Base-by-base conservation (phyloP, 2,797 vertebrate species). In the Austrolebias charrua region DNA sequence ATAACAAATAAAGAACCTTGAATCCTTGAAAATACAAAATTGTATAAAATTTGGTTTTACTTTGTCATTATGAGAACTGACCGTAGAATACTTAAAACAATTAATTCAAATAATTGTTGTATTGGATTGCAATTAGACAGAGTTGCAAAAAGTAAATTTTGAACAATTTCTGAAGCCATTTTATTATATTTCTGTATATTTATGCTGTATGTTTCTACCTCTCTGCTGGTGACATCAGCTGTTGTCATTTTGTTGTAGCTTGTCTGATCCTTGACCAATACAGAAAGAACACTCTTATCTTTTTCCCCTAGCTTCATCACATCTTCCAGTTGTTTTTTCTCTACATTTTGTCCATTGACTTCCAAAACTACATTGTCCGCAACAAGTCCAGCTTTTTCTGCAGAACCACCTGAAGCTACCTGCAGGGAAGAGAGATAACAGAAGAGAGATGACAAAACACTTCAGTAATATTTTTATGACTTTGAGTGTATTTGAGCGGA, bases 321-420 rank as follows among this genome's bases (percentile, higher is more conserved):
- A 10, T 93, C 90, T 31, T 86, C 87, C 63, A 91, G 68, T 73
- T 38, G 52, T 69, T 89, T 81, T 14, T 83, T 72, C 48, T 87
- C 89, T 73, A 94, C 85, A 43, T 92, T 88, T 60, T 78, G 58
- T 65, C 93, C 92, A 2, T 94, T 94, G 51, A 94, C 86, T 69
- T 94, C 92, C 33, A 94, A 70, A 62, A 94, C 45, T n/a, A 88
- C 54, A 9, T 95, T 92, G 55, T 91, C 92, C 10, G 60, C 79
- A 58, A 65, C 66, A 20, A 94, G 86, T 20, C 92, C 94, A 3
- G 90, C 90, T 51, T 5, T 87, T 49, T 90, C 80, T 19, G 89
- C 93, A 14, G 91, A 53, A 31, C 90, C 85, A 11, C 88, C 90
- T 33, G 60, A 56, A 28, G 67, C 71, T 59, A 94, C 89, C 94